Evolutionary conservation across 2,113 vertebrate genomes (phyloP), one percentile per base, ranked within the genome.

Genomic region (Ariopsis seemanni): DNA sequence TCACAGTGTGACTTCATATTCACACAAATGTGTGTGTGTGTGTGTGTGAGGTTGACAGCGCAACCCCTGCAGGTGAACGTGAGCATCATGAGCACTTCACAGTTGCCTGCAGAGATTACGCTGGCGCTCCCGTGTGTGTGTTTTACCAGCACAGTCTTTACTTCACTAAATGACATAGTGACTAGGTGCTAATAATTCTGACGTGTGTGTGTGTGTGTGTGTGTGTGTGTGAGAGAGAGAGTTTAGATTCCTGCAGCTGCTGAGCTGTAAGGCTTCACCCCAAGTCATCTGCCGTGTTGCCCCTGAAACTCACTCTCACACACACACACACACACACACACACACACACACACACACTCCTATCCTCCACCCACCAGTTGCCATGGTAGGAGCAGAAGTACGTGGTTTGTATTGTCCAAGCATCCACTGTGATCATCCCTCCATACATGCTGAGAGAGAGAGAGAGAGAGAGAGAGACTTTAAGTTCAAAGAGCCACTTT

Each of bases 21-120:
- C 8, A 78, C 52, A 78, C 75, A 77, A 77, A 15, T 83, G 67
- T 80, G 48, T 34, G 80, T 57, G 53, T 74, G 12, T 85, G 34
- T 4, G 60, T 15, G 30, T 22, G 52, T 15, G 84, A 94, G 93
- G 91, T 94, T 94, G 94, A 97, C 95, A 92, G 93, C 93, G 93
- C 94, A 95, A 96, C 95, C 97, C 96, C 96, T 97, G 92, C 94
- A 84, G 95, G 94, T 95, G 95, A 96, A 92, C 96, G 97, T 97
- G 96, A 96, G 95, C 93, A 93, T 86, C 85, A 87, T 88, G 89
- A 81, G 86, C 89, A 96, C 94, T 91, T 96, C 96, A 97, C 96
- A 97, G 95, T 97, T 97, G 96, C 97, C 96, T 96, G 96, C 96
- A 97, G 97, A 98, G 97, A 98, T 98, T 98, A 97, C 92, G 91